phyloP scores from a whole-genome alignment of 2,888 invertebrate species.

The Perdita meconis region DNA sequence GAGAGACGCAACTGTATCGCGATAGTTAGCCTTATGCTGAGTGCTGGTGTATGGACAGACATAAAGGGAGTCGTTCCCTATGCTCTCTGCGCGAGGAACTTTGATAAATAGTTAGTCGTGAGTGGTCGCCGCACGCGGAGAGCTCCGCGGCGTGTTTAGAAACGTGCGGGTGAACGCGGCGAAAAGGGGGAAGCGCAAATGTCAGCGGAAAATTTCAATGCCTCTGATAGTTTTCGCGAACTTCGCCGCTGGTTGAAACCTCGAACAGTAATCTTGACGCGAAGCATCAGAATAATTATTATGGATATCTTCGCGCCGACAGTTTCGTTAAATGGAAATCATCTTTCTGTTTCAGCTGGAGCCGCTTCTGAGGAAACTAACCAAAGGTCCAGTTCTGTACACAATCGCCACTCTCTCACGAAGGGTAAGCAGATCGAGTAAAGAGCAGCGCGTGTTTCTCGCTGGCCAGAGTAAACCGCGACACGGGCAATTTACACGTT shows the following conservation, averaged over 20 bases:
- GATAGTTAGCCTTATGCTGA: conserved; percentile 40
- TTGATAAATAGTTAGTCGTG: conserved; percentile 46
- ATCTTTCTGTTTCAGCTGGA: conserved; percentile 83
- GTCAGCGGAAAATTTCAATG: conserved; percentile 18
- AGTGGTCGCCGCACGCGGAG: conserved; percentile 32
- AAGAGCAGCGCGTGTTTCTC: not conserved
- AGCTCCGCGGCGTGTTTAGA: conserved; percentile 33
- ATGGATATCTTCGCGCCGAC: not conserved
- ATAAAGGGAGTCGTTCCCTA: conserved; percentile 30
- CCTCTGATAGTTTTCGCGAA: not conserved
- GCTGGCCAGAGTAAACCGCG: not conserved
- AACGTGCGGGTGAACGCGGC: conserved; percentile 14
- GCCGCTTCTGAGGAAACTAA: conserved; percentile 85
- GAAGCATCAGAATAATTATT: too few species aligned
- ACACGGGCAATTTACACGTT: conserved; percentile 23
- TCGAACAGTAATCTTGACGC: not conserved
- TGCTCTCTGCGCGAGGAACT: conserved; percentile 28
- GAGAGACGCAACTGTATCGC: conserved; percentile 36
- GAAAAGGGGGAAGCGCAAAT: conserved; percentile 37
- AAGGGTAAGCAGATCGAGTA: conserved; percentile 77
- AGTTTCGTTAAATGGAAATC: not conserved
- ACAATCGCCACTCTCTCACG: conserved; percentile 83
- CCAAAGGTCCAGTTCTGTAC: conserved; percentile 84
- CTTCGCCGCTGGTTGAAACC: too few species aligned
- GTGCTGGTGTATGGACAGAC: conserved; percentile 40